Conservation (phyloP, 2,113 vertebrate genomes). For the Triplophysa tibetana region DNA sequence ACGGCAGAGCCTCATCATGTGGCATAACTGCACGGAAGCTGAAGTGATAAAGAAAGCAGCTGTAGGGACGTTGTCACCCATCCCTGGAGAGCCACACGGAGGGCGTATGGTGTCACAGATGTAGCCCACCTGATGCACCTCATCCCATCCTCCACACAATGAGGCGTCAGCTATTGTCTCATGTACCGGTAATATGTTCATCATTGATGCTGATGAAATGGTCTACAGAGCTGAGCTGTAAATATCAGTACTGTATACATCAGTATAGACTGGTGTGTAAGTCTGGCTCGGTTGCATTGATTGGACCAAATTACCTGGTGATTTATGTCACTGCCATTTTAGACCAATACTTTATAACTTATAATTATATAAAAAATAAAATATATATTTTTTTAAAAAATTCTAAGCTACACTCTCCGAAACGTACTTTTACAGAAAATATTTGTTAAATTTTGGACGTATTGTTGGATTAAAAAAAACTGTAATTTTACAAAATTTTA, state of each 20-base stretch:
- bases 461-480: too few species aligned
- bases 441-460: too few species aligned
- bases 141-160: neutral
- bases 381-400: too few species aligned
- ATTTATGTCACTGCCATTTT: too few species aligned
- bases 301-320: too few species aligned
- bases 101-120: slow-evolving; percentile 25
- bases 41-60: slow-evolving; percentile 39
- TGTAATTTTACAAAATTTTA: too few species aligned
- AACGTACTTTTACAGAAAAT: too few species aligned
- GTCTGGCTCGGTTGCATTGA: neutral
- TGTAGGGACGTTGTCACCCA: slow-evolving; percentile 19
- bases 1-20: slow-evolving; percentile 20
- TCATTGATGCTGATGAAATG: slow-evolving; percentile 24
- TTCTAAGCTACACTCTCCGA: too few species aligned
- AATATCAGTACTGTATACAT: neutral
- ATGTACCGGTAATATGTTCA: neutral
- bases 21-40: slow-evolving; percentile 6
- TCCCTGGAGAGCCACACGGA: neutral
- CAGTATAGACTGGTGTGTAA: too few species aligned
- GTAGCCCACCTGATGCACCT: slow-evolving; percentile 67
- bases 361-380: too few species aligned
- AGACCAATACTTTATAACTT: too few species aligned
- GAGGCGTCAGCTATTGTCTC: neutral
- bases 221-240: neutral